Percentiles rank a stretch among this genome's conserved stretches.
phyloP scores from a whole-genome alignment of 2,113 vertebrate species.

The Eurypyga helias region DNA sequence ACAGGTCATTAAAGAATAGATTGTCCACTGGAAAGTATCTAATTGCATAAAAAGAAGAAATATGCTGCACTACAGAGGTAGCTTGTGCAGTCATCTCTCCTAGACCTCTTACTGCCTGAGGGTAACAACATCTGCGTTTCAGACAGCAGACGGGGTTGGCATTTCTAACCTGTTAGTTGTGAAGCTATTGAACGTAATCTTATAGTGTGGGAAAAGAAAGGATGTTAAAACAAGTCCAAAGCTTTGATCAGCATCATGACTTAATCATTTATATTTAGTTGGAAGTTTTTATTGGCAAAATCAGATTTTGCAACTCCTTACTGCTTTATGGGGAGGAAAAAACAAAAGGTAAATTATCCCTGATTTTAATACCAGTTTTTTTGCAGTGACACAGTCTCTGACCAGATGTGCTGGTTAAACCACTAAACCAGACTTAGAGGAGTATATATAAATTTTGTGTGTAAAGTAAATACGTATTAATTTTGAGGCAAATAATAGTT shows the following conservation, averaged over 20 bases:
- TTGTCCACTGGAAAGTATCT: conserved; percentile 16
- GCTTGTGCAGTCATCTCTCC: background rate
- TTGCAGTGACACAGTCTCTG: background rate
- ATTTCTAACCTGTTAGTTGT: background rate
- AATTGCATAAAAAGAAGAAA: background rate
- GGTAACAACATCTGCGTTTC: background rate
- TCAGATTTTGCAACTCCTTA: background rate
- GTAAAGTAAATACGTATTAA: background rate
- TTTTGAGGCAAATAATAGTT: background rate
- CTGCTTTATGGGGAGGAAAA: background rate
- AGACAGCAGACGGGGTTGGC: background rate
- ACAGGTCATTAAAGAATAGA: background rate
- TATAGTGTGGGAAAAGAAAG: background rate
- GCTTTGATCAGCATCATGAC: background rate
- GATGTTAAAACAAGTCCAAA: background rate
- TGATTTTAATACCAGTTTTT: background rate
- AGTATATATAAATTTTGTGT: background rate
- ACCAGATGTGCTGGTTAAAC: too few species aligned
- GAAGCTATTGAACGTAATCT: background rate
- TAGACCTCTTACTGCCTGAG: background rate
- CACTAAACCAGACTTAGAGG: background rate
- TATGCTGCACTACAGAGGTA: background rate
- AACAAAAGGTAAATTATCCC: background rate
- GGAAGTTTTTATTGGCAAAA: background rate
- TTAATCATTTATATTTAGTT: background rate